These are phyloP conservation scores for Boloria selene DNA, from an alignment of 2,888 invertebrate genomes.

Conservation along the genomic window DNA sequence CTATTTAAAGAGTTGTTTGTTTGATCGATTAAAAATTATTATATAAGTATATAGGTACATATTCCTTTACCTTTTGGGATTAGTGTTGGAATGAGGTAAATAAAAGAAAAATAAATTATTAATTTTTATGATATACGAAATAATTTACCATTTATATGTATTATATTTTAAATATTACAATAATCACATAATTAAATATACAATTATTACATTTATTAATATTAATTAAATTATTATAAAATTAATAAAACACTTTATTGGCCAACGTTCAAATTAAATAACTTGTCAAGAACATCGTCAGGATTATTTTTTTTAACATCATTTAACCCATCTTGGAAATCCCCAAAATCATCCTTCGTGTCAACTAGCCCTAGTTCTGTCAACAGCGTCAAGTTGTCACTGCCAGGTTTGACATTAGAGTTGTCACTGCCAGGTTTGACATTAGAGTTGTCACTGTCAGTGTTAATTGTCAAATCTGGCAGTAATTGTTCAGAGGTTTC, in stretches of 20 bases:
- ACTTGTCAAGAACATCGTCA: slow-evolving; percentile 70
- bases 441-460: slow-evolving; percentile 43
- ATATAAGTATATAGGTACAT: no score
- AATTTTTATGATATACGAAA: no score
- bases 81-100: no score
- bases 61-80: no score
- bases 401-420: slow-evolving; percentile 34
- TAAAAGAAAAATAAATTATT: no score
- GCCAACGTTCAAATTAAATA: slow-evolving; percentile 64
- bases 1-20: no score
- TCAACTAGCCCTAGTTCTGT: slow-evolving; percentile 83
- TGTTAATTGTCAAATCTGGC: slow-evolving; percentile 66
- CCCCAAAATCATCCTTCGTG: slow-evolving; percentile 71
- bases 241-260: slow-evolving; percentile 45
- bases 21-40: no score
- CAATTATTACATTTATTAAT: not conserved
- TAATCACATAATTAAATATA: no score
- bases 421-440: slow-evolving; percentile 35
- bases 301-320: slow-evolving; percentile 53
- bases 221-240: slow-evolving; percentile 2
- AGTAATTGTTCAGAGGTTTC: slow-evolving; percentile 67
- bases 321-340: slow-evolving; percentile 72
- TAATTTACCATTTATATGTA: no score
- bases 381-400: slow-evolving; percentile 67
- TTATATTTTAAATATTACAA: no score